phyloP scores from a whole-genome alignment of 2,888 invertebrate genomes.

The Hydraecia micacea region DNA sequence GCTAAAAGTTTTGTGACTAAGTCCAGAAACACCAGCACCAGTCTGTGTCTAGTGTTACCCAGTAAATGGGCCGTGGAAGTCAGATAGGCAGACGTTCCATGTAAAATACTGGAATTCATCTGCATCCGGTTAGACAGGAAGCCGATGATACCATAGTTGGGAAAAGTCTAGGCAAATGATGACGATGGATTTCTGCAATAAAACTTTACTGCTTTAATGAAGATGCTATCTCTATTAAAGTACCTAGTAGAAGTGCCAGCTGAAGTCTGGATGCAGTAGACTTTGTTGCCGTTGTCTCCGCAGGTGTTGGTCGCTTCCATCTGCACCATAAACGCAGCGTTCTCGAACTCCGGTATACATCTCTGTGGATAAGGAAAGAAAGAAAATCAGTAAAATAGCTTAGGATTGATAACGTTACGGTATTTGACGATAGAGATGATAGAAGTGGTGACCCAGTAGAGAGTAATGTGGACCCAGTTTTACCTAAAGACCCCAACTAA shows the following conservation, averaged over 20 bases:
- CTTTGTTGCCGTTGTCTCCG: conserved; percentile 94
- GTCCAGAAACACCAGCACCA: no score
- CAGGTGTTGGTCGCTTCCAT: conserved; percentile 99
- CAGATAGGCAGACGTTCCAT: no score
- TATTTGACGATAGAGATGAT: not conserved
- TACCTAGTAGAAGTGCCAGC: conserved; percentile 92
- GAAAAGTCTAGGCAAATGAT: not conserved
- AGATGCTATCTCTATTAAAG: not conserved
- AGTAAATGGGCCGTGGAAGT: no score
- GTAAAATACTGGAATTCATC: not conserved
- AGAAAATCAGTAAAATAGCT: not conserved
- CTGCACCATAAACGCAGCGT: conserved; percentile 97
- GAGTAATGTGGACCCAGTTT: not conserved
- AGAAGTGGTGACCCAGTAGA: not conserved
- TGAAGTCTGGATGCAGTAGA: conserved; percentile 97
- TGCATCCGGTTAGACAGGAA: not conserved
- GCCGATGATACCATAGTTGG: not conserved
- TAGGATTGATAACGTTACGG: not conserved
- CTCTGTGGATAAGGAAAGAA: conserved; percentile 89
- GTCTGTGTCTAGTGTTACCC: not conserved
- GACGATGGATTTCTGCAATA: not conserved
- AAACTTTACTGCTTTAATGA: not conserved
- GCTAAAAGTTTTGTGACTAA: not conserved
- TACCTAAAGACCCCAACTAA: not conserved
- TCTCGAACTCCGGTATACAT: conserved; percentile 99